Evolutionary conservation across 2,797 vertebrate genomes (phyloP).

Genomic region (Rhinatrema bivittatum): DNA sequence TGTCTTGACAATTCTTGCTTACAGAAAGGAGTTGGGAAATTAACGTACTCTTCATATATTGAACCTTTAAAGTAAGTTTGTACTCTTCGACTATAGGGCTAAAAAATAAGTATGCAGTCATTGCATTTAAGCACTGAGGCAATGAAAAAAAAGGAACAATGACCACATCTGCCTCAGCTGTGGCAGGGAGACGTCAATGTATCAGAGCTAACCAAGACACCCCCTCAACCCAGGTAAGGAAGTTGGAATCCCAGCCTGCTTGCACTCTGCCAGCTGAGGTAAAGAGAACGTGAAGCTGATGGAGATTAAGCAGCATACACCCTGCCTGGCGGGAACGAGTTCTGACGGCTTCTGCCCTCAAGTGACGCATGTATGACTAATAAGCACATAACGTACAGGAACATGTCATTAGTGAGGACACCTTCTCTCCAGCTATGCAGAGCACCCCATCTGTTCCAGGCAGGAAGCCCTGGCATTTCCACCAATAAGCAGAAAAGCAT

Average conservation of each 20-base stretch:
- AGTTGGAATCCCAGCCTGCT: slow-evolving; percentile 18
- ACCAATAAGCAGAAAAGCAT: too few species aligned
- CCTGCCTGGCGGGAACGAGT: slow-evolving; percentile 33
- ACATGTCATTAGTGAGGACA: too few species aligned
- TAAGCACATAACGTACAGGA: too few species aligned
- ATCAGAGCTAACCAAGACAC: slow-evolving; percentile 1
- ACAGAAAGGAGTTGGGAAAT: too few species aligned
- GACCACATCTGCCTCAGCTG: not conserved
- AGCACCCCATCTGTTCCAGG: too few species aligned
- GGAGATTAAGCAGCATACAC: slow-evolving; percentile 16
- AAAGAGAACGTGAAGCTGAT: slow-evolving; percentile 9
- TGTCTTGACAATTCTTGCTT: too few species aligned
- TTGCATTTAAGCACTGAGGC: not conserved
- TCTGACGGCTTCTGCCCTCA: slow-evolving; percentile 30
- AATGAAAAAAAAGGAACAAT: not conserved
- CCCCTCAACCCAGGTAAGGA: slow-evolving; percentile 8
- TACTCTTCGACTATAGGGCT: too few species aligned
- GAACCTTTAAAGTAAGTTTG: too few species aligned
- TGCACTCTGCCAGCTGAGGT: slow-evolving; percentile 1
- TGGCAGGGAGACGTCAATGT: not conserved
- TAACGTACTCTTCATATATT: too few species aligned
- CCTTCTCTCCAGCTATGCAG: too few species aligned
- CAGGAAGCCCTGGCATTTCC: too few species aligned
- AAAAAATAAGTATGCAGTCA: too few species aligned
- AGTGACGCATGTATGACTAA: slow-evolving; percentile 24